Conservation (phyloP, 2,888 invertebrate species). For the Aquatica leii region DNA sequence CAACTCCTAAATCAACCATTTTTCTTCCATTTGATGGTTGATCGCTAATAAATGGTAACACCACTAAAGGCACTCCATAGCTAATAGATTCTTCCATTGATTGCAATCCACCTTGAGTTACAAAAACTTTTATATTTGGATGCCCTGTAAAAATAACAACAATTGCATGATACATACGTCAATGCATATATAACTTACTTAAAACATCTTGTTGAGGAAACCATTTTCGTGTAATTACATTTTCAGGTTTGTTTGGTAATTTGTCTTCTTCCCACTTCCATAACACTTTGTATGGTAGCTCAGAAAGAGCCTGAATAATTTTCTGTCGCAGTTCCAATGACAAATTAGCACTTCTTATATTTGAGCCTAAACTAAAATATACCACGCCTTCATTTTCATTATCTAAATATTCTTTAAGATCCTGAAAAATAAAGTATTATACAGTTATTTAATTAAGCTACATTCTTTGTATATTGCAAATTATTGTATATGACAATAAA, state of each 20-base stretch:
- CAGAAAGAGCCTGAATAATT: conserved; percentile 55
- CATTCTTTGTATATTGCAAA: no score
- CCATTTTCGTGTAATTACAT: conserved; percentile 61
- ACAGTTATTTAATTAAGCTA: no score
- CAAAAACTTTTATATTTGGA: conserved; percentile 41
- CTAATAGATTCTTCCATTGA: conserved; percentile 46
- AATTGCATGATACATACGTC: no score
- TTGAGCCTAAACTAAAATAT: conserved; percentile 60
- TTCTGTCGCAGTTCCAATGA: conserved; percentile 50
- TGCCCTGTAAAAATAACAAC: conserved; percentile 29
- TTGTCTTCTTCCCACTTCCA: conserved; percentile 60
- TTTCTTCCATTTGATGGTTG: conserved; percentile 45
- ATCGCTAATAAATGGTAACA: conserved; percentile 47
- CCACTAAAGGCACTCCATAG: conserved; percentile 48
- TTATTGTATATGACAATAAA: no score
- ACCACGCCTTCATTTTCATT: conserved; percentile 55
- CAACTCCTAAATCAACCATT: conserved; percentile 43
- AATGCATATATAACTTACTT: conserved; percentile 47
- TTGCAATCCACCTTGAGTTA: conserved; percentile 46
- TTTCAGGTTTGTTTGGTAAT: conserved; percentile 53
- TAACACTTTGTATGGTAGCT: conserved; percentile 58
- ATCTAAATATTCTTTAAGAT: conserved; percentile 54
- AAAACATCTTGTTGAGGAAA: conserved; percentile 62
- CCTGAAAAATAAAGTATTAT: no score
- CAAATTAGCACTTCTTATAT: conserved; percentile 55